A percentile compares a stretch with the other conserved stretches of the same genome.
Conservation (phyloP, 2,113 vertebrate species). For the Vidua chalybeata region DNA sequence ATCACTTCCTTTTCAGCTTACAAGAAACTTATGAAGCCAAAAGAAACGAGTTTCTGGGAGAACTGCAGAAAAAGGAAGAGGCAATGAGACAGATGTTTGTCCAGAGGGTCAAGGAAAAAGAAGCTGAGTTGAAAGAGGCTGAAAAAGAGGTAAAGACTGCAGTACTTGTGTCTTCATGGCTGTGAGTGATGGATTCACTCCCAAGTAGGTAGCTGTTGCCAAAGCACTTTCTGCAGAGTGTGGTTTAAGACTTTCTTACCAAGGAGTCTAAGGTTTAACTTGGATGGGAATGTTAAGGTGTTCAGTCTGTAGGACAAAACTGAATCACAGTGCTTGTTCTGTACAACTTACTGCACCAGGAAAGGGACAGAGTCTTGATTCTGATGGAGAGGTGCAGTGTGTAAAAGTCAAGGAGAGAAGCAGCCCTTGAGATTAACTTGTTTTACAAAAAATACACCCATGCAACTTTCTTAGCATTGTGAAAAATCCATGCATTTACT, state of each 20-base stretch:
- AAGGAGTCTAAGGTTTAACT: not conserved
- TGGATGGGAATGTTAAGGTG: not conserved
- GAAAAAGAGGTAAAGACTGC: slow-evolving; percentile 91
- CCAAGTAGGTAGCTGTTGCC: not conserved
- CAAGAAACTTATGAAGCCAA: slow-evolving; percentile 98
- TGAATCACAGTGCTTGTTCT: not conserved
- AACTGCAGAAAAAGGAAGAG: slow-evolving; percentile 98
- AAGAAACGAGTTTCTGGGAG: slow-evolving; percentile 97
- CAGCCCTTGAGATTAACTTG: not conserved
- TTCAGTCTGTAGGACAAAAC: not conserved
- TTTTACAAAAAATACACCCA: not conserved
- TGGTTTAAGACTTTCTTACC: not conserved
- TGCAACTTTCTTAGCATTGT: not conserved
- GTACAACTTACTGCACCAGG: not conserved
- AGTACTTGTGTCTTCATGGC: not conserved
- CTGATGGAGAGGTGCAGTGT: not conserved
- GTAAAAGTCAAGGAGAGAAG: not conserved
- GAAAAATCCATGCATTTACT: not conserved
- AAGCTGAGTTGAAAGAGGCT: slow-evolving; percentile 95
- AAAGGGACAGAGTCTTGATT: not conserved
- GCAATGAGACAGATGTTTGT: slow-evolving; percentile 99
- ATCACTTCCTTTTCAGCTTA: slow-evolving; percentile 75
- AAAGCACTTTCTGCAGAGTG: not conserved
- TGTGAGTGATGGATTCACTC: not conserved
- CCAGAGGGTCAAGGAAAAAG: slow-evolving; percentile 98